Evolutionary conservation across 92 coral and sea anemone species (phyloP), one percentile per base, ranked within the genome.

Genomic region (Montipora capitata): DNA sequence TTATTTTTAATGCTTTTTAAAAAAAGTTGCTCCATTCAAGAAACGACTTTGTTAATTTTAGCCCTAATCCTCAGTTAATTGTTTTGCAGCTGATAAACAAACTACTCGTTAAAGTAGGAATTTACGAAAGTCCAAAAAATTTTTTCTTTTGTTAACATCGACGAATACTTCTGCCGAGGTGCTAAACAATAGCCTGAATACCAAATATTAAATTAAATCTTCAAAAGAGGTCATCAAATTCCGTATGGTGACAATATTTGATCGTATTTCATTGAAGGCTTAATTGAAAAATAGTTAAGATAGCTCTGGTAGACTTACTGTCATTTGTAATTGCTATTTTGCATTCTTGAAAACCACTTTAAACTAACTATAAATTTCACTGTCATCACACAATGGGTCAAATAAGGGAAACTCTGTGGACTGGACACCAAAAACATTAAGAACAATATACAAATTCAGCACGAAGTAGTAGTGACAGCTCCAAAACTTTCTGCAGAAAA

Each of bases 141-240:
- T 2, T 45, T 45, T 5, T 45, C 51, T 45, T 45, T 5, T 45
- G 51, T 5, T 27, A 27, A 27, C 35, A 27, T 27, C 35, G 35
- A 27, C 35, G 35, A 27, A 27, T 27, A 27, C 35, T 27, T 27
- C 35, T 27, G 35, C 2, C 35, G 35, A 27, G 35, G 1, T 27
- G 35, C 35, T 2, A 27, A 27, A 27, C 35, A 27, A 27, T 27
- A 0, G 35, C 35, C 35, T 27, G 2, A 27, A 27, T 27, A 27
- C 35, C 35, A 27, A 27, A 27, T 27, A 27, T 27, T 27, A 27
- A 27, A 27, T 27, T 27, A 27, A 10, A 43, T 11, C 67, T n/a
- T 40, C 15, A 5, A 10, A 17, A 8, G 72, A 18, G 44, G 62
- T 65, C 62, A 45, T 48, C 73, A 79, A 65, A 79, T 78, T 42